A percentile compares a stretch with the other conserved stretches of the same genome.
Conservation (phyloP, 2,113 vertebrate species). For the Amazona guildingii region DNA sequence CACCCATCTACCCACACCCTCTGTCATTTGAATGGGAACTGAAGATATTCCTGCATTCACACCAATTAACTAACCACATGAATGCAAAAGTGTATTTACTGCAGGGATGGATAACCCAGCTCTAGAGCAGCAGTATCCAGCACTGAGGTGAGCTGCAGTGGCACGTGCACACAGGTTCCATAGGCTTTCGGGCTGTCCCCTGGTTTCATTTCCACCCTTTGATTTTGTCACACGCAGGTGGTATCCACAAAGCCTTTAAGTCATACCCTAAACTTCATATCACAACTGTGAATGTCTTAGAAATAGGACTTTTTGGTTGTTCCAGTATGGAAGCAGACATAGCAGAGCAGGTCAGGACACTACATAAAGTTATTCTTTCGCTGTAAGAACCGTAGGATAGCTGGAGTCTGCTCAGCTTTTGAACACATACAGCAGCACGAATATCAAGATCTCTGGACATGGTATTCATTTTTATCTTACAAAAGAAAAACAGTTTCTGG, state of each 20-base stretch:
- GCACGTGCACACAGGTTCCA: no score
- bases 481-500: rapidly evolving
- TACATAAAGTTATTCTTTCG: rapidly evolving
- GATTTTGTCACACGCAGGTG: no score
- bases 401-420: background rate
- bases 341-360: no score
- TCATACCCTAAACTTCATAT: background rate
- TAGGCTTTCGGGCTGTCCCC: background rate
- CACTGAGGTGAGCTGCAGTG: background rate
- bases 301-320: rapidly evolving
- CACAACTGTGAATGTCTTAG: rapidly evolving
- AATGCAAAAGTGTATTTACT: background rate
- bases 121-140: background rate
- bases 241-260: background rate
- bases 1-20: background rate
- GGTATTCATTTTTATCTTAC: rapidly evolving
- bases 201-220: background rate
- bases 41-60: background rate
- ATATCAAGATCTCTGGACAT: rapidly evolving
- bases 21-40: background rate
- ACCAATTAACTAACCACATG: background rate
- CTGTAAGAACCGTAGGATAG: rapidly evolving
- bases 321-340: rapidly evolving
- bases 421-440: rapidly evolving
- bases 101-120: background rate